Evolutionary conservation across 2,888 invertebrate species (phyloP), one percentile per base, ranked within the genome.

Genomic region (Phortica okadai): DNA sequence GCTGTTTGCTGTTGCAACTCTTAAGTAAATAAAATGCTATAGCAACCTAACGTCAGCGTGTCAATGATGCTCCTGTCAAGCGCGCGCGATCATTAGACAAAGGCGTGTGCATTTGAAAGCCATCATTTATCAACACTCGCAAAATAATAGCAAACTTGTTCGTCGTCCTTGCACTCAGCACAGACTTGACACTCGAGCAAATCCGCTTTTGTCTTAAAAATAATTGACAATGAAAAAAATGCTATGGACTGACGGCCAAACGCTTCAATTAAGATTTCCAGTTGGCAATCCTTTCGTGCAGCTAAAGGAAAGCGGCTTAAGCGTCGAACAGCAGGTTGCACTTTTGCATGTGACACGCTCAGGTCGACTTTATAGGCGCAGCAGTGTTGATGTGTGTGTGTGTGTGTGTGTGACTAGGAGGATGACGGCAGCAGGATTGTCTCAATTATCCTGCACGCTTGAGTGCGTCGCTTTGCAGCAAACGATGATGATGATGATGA

Each of bases 131-230:
- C 50, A 50, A 50, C 14, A 14, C 10, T 50, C 14, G 6, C 10
- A 50, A 14, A 50, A 50, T 50, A 50, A 50, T 50, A 50, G 50
- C 8, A 6, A 50, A 50, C 50, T 44, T 10, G 0, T 76, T 77
- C 77, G 79, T 79, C 76, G 80, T 80, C 77, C 73, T 81, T 14
- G 64, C 4, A 33, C 6, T 1, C 33, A 21, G 33, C 42, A 33
- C 25, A 80, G 0, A 21, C 21, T 21, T 21, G 21, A 21, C 21
- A 21, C 0, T 21, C 21, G 21, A 21, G 21, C 21, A 81, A 45
- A 80, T 77, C 76, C 81, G 78, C 80, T 82, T 83, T 83, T 82
- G 82, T 83, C 80, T 81, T 74, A 79, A 77, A 70, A 70, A 41
- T 25, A 69, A 21, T 21, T n/a, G 59, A 59, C 59, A 59, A 21